These are phyloP conservation scores for Enteromius paludinosus DNA, from an alignment of 2,797 vertebrate species.

Conservation along the genomic window DNA sequence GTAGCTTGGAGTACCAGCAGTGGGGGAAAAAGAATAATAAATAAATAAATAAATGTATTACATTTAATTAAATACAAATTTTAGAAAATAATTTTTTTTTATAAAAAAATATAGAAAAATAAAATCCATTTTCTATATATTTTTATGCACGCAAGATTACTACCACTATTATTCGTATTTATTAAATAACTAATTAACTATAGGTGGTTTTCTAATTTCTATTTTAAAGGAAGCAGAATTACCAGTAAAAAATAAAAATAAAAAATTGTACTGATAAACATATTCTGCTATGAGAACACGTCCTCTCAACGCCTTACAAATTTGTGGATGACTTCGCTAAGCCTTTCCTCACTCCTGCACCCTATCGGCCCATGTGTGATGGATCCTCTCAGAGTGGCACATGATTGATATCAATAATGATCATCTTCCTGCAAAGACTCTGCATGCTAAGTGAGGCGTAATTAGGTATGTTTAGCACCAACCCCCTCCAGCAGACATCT, in stretches of 20 bases:
- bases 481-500: conserved; percentile 39
- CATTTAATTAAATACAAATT: too few relatives aligned
- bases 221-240: not conserved
- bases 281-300: not conserved
- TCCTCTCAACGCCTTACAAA: not conserved
- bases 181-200: not conserved
- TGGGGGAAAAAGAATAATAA: too few relatives aligned
- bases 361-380: not conserved
- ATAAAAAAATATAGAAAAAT: not conserved
- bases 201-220: too few relatives aligned
- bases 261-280: not conserved
- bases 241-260: not conserved
- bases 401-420: conserved; percentile 49
- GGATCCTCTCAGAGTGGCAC: conserved; percentile 40
- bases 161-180: not conserved
- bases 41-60: too few relatives aligned
- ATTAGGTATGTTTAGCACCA: conserved; percentile 56
- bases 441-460: conserved; percentile 43
- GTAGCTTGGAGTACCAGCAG: too few relatives aligned
- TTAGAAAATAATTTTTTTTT: too few relatives aligned
- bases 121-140: not conserved
- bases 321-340: not conserved
- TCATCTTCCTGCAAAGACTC: conserved; percentile 41
- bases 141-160: not conserved
- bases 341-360: conserved; percentile 9